Evolutionary conservation across 2,888 invertebrate species (phyloP).

Genomic region (Camponotus fellah): DNA sequence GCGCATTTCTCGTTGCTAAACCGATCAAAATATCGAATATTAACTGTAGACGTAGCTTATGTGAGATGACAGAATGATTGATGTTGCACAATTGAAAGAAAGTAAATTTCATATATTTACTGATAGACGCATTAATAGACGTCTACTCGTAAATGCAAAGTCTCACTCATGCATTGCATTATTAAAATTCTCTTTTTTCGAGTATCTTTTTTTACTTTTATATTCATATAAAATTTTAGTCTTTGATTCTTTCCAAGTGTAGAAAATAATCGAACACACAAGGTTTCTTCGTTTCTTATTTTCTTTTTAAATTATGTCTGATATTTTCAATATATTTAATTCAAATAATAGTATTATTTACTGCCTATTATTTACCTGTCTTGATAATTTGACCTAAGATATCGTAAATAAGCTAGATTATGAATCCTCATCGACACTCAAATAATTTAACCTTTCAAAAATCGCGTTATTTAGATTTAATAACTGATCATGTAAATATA

Average conservation of each 20-base stretch:
- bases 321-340: not conserved
- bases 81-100: slow-evolving; percentile 33
- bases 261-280: not conserved
- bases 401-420: slow-evolving; percentile 15
- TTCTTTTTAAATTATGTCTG: not conserved
- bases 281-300: not conserved
- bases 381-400: not conserved
- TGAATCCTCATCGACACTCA: not conserved
- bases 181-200: not conserved
- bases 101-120: slow-evolving; percentile 32
- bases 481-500: not conserved
- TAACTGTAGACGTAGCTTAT: slow-evolving; percentile 26
- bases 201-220: not conserved
- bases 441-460: not conserved
- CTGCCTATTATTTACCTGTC: slow-evolving; percentile 4
- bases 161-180: slow-evolving; percentile 12
- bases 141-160: slow-evolving; percentile 10
- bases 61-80: slow-evolving; percentile 45
- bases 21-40: not conserved
- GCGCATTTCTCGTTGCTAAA: slow-evolving; percentile 3
- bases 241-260: not conserved
- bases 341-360: too few species aligned
- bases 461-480: not conserved
- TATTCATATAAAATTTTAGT: not conserved
- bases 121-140: slow-evolving; percentile 31